Conservation (phyloP, 1,140 invertebrate genomes). For the Maniola jurtina region DNA sequence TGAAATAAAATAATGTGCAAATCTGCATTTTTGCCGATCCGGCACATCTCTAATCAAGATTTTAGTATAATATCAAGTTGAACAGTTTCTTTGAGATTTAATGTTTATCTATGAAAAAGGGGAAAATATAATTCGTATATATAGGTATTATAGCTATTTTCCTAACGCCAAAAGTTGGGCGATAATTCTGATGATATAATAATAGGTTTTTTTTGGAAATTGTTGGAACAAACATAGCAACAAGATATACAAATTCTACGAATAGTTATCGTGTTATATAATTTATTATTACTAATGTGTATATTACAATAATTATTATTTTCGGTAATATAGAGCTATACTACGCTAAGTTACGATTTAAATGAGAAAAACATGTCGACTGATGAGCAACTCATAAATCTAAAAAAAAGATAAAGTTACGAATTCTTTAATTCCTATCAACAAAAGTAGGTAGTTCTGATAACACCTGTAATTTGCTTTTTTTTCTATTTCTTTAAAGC, state of each 20-base stretch:
- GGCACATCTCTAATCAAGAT: not conserved
- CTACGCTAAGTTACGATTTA: constrained; percentile 32
- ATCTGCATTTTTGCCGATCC: not conserved
- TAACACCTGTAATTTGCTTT: not conserved
- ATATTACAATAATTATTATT: constrained; percentile 31
- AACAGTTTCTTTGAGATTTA: constrained; percentile 10
- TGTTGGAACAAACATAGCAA: constrained; percentile 31
- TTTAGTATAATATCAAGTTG: constrained; percentile 16
- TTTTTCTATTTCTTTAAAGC: not conserved
- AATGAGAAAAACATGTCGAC: constrained; percentile 21
- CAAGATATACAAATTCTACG: constrained; percentile 36
- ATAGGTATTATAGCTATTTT: not conserved
- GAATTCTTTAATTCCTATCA: not conserved
- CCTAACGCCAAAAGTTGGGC: constrained; percentile 14
- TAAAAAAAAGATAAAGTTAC: not conserved
- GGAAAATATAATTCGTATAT: constrained; percentile 14
- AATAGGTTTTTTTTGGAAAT: constrained; percentile 10
- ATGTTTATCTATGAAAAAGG: constrained; percentile 14
- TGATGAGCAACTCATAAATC: constrained; percentile 10
- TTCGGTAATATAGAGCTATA: constrained; percentile 23
- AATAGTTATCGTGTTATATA: constrained; percentile 29
- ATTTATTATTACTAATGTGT: constrained; percentile 30
- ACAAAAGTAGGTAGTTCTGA: not conserved
- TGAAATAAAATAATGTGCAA: not conserved
- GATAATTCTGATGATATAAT: constrained; percentile 13